Base-by-base conservation (phyloP, 2,888 invertebrate species). In the Deroplatys truncata region DNA sequence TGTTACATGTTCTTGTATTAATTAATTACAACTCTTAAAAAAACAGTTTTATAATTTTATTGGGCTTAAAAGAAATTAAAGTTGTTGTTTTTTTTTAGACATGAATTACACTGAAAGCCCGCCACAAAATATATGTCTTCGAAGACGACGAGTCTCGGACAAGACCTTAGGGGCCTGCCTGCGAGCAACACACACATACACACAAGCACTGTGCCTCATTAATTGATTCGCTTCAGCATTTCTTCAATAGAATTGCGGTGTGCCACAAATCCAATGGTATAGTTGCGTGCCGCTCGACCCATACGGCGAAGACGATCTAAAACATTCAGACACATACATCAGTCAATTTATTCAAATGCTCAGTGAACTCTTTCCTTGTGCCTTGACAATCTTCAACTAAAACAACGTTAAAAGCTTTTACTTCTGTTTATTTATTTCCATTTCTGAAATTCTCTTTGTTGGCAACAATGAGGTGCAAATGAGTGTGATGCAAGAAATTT, bases 261-360 rank as follows among this genome's bases (percentile, higher is more conserved):
- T 85, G 88, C 29, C 82, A 88, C 89, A 84, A 90, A 96, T 93
- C 97, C 97, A 94, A 97, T 96, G 93, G 97, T 96, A 94, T 96
- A 97, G 94, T 97, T 97, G 94, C 97, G 96, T 92, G 96, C 96
- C 94, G 96, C 96, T 94, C 96, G 96, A 93, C 96, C 97, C 95
- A 96, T 95, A 93, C 98, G 96, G 93, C 96, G 96, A 93, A 96
- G 95, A 93, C 97, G 97, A 93, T 95, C 96, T 96, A 95, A 83
- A 92, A 91, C 90, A 90, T 43, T 93, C 95, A 94, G 91, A 93
- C 92, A 92, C 92, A 93, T 92, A 92, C 91, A 20, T 72, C 7
- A 72, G 56, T 20, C 25, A 72, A 72, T 20, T 72, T 72, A 72
- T 25, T 72, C 56, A 72, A 72, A 72, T 4, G 20, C 56, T 72